These are phyloP conservation scores for Cabera pusaria DNA, from an alignment of 2,888 invertebrate genomes.

Conservation along the genomic window DNA sequence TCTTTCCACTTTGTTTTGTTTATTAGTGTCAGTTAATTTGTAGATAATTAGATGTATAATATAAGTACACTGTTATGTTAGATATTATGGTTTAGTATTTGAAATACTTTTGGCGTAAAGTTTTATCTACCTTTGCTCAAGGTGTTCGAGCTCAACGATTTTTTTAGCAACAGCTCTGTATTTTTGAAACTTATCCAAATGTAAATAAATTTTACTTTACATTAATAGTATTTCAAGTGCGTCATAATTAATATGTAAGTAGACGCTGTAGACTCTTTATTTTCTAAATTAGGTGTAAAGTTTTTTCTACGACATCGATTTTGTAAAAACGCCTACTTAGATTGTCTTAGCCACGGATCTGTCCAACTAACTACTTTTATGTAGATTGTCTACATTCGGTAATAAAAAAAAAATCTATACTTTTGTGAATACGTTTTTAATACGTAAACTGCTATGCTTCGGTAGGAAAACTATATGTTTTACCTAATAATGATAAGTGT, in stretches of 20 bases:
- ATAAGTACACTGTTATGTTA: neutral
- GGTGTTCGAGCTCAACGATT: too few species aligned
- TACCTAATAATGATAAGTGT: too few species aligned
- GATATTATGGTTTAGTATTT: neutral
- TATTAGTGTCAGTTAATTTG: constrained; percentile 14
- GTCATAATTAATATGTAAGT: constrained; percentile 4
- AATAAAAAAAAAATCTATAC: constrained; percentile 23
- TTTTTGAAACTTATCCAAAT: too few species aligned
- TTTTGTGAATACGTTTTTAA: constrained; percentile 27
- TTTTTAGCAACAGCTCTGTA: too few species aligned
- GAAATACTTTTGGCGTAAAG: neutral
- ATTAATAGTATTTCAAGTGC: neutral
- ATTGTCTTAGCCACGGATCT: constrained; percentile 35
- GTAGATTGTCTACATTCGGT: constrained; percentile 28
- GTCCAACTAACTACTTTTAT: constrained; percentile 41
- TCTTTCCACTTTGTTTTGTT: too few species aligned
- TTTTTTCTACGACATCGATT: constrained; percentile 49
- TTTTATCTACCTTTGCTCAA: neutral
- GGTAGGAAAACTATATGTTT: constrained; percentile 35
- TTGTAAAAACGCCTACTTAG: constrained; percentile 46
- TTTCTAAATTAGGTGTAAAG: constrained; percentile 32
- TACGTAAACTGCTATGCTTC: constrained; percentile 42
- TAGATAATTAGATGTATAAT: constrained; percentile 9
- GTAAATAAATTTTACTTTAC: too few species aligned
- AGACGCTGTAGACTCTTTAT: constrained; percentile 22